Conservation (phyloP, 2,113 vertebrate genomes). For the Pelmatolapia mariae region DNA sequence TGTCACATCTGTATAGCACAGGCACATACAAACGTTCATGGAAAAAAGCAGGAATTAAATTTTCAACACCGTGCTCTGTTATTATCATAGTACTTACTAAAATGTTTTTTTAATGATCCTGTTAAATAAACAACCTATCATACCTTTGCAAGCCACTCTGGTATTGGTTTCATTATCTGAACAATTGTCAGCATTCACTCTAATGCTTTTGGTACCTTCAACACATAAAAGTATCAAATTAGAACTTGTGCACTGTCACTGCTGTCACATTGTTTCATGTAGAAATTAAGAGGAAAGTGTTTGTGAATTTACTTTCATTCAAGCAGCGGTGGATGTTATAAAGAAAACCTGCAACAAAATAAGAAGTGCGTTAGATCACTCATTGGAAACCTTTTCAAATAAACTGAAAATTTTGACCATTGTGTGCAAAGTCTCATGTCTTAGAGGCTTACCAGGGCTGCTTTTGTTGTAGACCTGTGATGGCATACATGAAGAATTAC, state of each 20-base stretch:
- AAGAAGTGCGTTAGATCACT: background rate
- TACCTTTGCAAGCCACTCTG: background rate
- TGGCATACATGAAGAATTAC: accelerated
- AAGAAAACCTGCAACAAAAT: background rate
- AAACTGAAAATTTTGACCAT: background rate
- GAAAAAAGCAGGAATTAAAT: background rate
- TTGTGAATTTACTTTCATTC: background rate
- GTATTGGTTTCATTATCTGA: accelerated
- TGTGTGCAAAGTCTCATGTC: background rate
- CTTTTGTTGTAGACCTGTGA: background rate
- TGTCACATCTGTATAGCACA: background rate
- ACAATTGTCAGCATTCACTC: background rate
- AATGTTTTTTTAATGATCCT: background rate
- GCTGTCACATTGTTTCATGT: background rate
- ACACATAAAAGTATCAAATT: background rate
- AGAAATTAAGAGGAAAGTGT: background rate
- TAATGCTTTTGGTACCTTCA: accelerated
- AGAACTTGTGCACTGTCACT: background rate
- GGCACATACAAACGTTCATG: background rate
- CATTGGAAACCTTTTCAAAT: background rate
- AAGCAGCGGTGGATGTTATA: background rate
- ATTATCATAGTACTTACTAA: background rate
- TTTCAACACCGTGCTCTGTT: background rate
- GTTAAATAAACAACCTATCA: background rate
- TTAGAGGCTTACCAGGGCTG: background rate